Base-by-base conservation (phyloP, 2,888 invertebrate species). In the Cataglyphis cursor region DNA sequence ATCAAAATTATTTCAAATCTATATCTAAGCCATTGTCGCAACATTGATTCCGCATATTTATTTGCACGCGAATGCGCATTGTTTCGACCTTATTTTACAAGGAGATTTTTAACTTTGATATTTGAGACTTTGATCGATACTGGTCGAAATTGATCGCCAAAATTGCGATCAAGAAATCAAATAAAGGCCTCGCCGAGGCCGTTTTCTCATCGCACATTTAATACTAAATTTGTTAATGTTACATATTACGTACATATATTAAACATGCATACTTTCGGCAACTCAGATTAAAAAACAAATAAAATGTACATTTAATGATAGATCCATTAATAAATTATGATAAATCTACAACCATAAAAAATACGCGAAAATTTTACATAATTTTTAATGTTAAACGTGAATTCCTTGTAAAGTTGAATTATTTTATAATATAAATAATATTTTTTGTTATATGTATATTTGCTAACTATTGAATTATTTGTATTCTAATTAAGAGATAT, bases 1-100 rank as follows among this genome's bases (percentile, higher is more conserved):
- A 90, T 89, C 76, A 89, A 89, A 89, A 89, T 89, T 86, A 90
- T 84, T 82, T 83, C 81, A 82, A 70, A 54, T 82, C 90, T 86
- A 85, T 82, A 82, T 57, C 88, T 90, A 85, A 82, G 80, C 48
- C 83, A 81, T 82, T 62, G 75, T 41, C 62, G 59, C n/a, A 70
- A 82, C 74, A 81, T 81, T 70, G 70, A 87, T 38, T 78, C 62
- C 41, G 73, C 21, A 64, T 64, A 31, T 65, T 35, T 72, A 66
- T 82, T 41, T 62, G 31, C 38, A 35, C 35, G 51, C 8, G 1
- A 6, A 70, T 70, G 35, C 70, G 15, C 66, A 65, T 38, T 62
- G 4, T 24, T 73, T 48, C 74, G 78, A 59, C 59, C 51, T 76
- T 66, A 76, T 28, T 24, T 76, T 54, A 76, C 57, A 28, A 15